Evolutionary conservation across 2,113 vertebrate species (phyloP).

Genomic region (rat (Rattus norvegicus)): GRCr8 NC_086028.1:96848501-96849000

Average conservation of each 20-base stretch:
- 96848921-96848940: not conserved
- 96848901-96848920: not conserved
- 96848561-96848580: slow-evolving; percentile 36
- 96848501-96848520: not conserved
- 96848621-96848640: not conserved
- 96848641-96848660: slow-evolving; percentile 70
- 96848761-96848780: slow-evolving; percentile 39
- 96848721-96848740: slow-evolving; percentile 71
- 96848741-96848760: slow-evolving; percentile 44
- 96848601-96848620: slow-evolving; percentile 59
- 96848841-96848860: not conserved
- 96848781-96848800: slow-evolving; percentile 62
- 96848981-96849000: not conserved
- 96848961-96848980: not conserved
- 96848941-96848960: not conserved
- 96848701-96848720: slow-evolving; percentile 85
- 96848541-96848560: slow-evolving; percentile 15
- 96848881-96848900: not conserved
- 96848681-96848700: slow-evolving; percentile 77
- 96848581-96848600: not conserved
- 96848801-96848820: slow-evolving; percentile 53
- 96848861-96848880: not conserved
- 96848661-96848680: slow-evolving; percentile 71
- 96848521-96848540: not conserved
- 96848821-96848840: slow-evolving; percentile 49